Conservation (phyloP, 2,888 invertebrate species). For the Agapetus fuscipes region DNA sequence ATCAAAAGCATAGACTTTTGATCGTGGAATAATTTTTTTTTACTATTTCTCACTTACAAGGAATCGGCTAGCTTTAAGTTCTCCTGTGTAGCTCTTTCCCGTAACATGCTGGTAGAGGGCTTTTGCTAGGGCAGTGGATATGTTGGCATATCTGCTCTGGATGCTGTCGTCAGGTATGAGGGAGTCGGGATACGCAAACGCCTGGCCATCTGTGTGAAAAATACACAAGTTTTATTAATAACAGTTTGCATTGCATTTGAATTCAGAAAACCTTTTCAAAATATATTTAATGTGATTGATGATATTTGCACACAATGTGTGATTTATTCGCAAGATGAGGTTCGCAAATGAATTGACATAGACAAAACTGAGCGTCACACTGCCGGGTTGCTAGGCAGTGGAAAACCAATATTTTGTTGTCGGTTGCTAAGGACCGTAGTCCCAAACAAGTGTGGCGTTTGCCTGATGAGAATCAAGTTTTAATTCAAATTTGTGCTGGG, state of each 20-base stretch:
- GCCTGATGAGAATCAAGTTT: too few species aligned
- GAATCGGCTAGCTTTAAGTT: conserved; percentile 34
- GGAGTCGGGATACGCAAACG: conserved; percentile 27
- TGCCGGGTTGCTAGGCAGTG: too few species aligned
- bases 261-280: not conserved
- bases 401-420: too few species aligned
- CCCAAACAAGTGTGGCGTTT: too few species aligned
- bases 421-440: too few species aligned
- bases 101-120: conserved; percentile 54
- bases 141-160: conserved; percentile 54
- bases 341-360: too few species aligned
- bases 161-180: conserved; percentile 39
- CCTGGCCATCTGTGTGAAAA: not conserved
- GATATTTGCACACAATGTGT: too few species aligned
- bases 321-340: too few species aligned
- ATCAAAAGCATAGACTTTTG: not conserved
- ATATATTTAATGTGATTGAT: too few species aligned
- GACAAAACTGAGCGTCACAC: too few species aligned
- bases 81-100: conserved; percentile 34
- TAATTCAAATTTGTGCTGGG: too few species aligned
- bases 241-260: not conserved
- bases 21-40: not conserved
- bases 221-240: too few species aligned
- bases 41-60: conserved; percentile 28
- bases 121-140: conserved; percentile 56